Base-by-base conservation (phyloP, 1,140 invertebrate species). In the Panulirus ornatus region DNA sequence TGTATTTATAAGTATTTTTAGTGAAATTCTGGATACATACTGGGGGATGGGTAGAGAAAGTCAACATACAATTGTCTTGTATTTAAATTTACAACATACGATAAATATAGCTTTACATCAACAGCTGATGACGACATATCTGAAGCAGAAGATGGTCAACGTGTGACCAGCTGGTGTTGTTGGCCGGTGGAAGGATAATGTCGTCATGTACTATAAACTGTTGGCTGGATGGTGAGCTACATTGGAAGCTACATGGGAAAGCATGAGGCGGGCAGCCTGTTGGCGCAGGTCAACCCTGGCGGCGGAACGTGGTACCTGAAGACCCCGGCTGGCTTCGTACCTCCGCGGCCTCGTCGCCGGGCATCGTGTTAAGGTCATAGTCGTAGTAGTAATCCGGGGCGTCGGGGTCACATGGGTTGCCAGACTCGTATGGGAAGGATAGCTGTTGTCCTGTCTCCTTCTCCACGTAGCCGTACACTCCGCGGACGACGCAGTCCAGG, bases 391-490 rank as follows among this genome's bases (percentile, higher is more conserved):
- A 78, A 40, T 84, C 82, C 0, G 88, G 82, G 19, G 71, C 88
- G 75, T 90, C 75, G 30, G 88, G 88, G 0, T 97, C 97, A 93
- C 97, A 97, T 2, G 97, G 97, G 93, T 97, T 97, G 30, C 97
- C 97, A 30, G 97, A 97, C 1, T 97, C 97, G 93, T 98, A 98
- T 5, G 96, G 97, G 93, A 98, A 97, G 93, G 97, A 96, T 84
- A 97, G 94, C 92, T 97, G 97, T 93, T 97, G 97, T 79, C 97
- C 97, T 0, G 92, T 92, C 92, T 97, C 96, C 1, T 97, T 96
- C 93, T 98, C 97, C 16, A 97, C 95, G 94, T 98, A 98, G 16
- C 97, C 97, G 93, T 98, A 98, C 93, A 97, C 97, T 8, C 97
- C 97, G 84, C 97, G 95, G 0, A 98, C 97, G 0, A 97, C 96